These are phyloP conservation scores for Drosophila histrio DNA, from an alignment of 2,888 invertebrate species.

Conservation along the genomic window DNA sequence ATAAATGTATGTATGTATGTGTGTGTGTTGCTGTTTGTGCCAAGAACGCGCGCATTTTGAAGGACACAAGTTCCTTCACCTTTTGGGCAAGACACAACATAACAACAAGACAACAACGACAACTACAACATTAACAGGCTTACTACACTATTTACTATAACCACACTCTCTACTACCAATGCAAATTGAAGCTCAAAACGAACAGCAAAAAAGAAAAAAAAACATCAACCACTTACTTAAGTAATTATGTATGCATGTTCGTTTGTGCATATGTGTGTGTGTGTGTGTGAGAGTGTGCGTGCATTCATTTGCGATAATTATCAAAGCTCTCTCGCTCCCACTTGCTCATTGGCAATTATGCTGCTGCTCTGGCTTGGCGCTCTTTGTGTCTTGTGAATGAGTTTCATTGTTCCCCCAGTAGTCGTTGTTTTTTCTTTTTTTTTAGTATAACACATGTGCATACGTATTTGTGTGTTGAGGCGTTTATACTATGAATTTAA, in stretches of 20 bases:
- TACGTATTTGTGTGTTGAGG: neutral
- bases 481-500: slow-evolving; percentile 10
- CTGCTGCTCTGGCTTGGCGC: slow-evolving; percentile 22
- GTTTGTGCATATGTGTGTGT: neutral
- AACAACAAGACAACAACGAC: slow-evolving; percentile 27
- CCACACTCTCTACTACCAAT: slow-evolving; percentile 38
- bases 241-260: slow-evolving; percentile 2
- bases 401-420: slow-evolving; percentile 45
- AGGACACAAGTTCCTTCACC: slow-evolving; percentile 78
- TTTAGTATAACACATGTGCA: neutral
- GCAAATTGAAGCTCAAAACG: slow-evolving; percentile 32
- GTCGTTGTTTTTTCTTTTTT: neutral
- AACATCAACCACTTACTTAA: slow-evolving; percentile 11
- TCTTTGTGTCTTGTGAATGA: slow-evolving; percentile 46
- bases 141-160: slow-evolving; percentile 75
- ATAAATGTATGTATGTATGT: neutral
- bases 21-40: slow-evolving; percentile 21
- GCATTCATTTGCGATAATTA: slow-evolving; percentile 60
- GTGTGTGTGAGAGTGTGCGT: slow-evolving; percentile 14
- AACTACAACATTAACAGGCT: slow-evolving; percentile 21
- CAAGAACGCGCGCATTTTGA: slow-evolving; percentile 72
- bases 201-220: slow-evolving; percentile 11
- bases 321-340: slow-evolving; percentile 30
- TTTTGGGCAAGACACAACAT: slow-evolving; percentile 40
- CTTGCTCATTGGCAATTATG: slow-evolving; percentile 47